Percentiles rank a stretch among this genome's conserved stretches.
Conservation (phyloP, 1,140 invertebrate genomes). For the Meloidogyne exigua region DNA sequence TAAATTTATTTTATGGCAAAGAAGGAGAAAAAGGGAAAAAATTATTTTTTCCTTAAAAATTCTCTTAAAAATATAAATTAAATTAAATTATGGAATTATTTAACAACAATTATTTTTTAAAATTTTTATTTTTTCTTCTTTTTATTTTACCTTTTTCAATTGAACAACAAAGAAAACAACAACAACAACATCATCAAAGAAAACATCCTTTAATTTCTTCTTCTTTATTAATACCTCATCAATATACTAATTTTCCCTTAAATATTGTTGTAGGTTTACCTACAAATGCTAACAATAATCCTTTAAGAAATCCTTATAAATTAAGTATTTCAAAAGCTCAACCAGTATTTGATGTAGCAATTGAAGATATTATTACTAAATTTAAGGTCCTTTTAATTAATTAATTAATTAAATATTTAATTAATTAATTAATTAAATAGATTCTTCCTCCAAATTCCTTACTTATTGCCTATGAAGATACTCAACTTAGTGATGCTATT, state of each 20-base stretch:
- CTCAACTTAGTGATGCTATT: constrained; percentile 55
- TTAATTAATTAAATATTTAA: no score
- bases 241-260: constrained; percentile 44
- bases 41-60: no score
- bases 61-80: no score
- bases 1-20: no score
- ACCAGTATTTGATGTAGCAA: constrained; percentile 62
- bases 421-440: not conserved
- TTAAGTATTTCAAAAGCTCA: constrained; percentile 56
- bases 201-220: not conserved
- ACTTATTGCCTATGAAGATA: constrained; percentile 56
- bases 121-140: no score
- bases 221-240: no score
- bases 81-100: no score
- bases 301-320: constrained; percentile 51
- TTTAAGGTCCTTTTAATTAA: constrained; percentile 19
- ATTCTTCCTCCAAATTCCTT: constrained; percentile 51
- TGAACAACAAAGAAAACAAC: not conserved
- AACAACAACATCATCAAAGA: constrained; percentile 8
- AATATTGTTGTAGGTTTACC: constrained; percentile 63
- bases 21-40: no score
- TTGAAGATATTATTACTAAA: constrained; percentile 48
- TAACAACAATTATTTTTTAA: no score
- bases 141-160: not conserved
- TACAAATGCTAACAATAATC: constrained; percentile 37